phyloP scores from a whole-genome alignment of 2,797 vertebrate species.

The Artibeus jamaicensis region DNA sequence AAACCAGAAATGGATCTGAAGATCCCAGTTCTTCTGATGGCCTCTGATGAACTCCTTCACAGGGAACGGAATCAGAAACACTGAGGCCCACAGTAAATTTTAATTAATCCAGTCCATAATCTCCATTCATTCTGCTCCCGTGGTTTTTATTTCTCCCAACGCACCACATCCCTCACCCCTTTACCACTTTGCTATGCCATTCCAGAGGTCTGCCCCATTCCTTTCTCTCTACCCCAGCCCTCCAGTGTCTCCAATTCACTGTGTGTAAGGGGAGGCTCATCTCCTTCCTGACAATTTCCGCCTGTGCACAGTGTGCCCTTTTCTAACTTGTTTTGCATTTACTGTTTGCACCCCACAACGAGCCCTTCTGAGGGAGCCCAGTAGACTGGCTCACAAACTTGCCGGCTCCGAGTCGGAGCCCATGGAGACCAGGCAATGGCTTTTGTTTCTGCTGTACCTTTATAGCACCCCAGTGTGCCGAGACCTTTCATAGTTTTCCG shows the following conservation, averaged over 20 bases:
- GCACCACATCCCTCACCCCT: accelerated
- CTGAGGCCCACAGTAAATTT: neutral
- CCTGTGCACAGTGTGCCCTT: neutral
- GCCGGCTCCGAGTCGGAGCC: neutral
- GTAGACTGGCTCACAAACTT: neutral
- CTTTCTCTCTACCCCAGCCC: too few relatives aligned
- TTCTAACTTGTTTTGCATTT: neutral
- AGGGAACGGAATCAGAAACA: neutral
- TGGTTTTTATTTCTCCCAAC: neutral
- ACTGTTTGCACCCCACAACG: neutral
- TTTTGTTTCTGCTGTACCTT: conserved; percentile 18
- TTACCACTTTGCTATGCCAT: neutral
- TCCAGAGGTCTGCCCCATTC: accelerated
- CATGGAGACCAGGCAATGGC: neutral
- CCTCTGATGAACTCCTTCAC: neutral
- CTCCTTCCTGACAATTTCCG: neutral
- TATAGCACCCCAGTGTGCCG: neutral
- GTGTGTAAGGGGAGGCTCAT: neutral
- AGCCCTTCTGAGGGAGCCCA: neutral
- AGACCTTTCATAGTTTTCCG: neutral
- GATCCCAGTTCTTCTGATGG: neutral
- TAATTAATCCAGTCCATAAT: neutral
- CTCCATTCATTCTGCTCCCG: neutral
- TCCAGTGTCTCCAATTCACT: too few relatives aligned
- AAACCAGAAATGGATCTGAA: neutral